A percentile compares a stretch with the other conserved stretches of the same genome.
These are phyloP conservation scores for Ophiothrix spiculata DNA, from an alignment of 35 echinoderm and acorn worm species.

Conservation along the genomic window DNA sequence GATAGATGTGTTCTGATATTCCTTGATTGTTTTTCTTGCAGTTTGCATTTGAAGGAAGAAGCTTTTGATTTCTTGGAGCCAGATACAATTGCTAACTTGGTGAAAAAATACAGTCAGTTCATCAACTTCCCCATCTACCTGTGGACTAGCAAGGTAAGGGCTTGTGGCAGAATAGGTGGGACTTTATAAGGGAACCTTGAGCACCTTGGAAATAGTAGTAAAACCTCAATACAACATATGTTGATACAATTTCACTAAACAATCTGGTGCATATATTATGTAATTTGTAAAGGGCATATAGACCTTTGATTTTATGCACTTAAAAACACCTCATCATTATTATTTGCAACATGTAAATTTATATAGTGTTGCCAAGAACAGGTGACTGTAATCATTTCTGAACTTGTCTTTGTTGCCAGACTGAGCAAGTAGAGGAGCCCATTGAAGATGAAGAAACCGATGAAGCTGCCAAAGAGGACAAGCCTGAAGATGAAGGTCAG, in stretches of 20 bases:
- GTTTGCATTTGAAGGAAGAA: slow-evolving; percentile 92
- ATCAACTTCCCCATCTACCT: slow-evolving; percentile 99
- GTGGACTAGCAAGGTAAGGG: slow-evolving; percentile 91
- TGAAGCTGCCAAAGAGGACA: slow-evolving; percentile 17
- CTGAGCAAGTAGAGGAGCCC: slow-evolving; percentile 95
- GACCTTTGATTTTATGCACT: no score
- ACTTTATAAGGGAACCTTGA: neutral
- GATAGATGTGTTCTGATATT: no score
- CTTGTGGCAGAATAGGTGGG: neutral
- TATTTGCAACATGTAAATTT: neutral
- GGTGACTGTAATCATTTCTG: neutral
- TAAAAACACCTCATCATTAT: neutral
- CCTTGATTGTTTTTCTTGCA: no score
- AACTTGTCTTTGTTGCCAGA: slow-evolving; percentile 34
- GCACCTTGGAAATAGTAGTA: neutral
- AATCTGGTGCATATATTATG: neutral
- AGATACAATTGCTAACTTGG: slow-evolving; percentile 91
- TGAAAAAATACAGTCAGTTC: slow-evolving; percentile 99
- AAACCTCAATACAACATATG: neutral
- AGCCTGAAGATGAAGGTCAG: slow-evolving; percentile 83
- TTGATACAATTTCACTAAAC: neutral
- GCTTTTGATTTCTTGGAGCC: slow-evolving; percentile 95
- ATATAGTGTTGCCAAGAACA: neutral
- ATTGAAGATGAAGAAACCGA: slow-evolving; percentile 96
- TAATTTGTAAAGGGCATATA: no score